Conservation (phyloP, 2,113 vertebrate genomes). For the Lamprotornis superbus region DNA sequence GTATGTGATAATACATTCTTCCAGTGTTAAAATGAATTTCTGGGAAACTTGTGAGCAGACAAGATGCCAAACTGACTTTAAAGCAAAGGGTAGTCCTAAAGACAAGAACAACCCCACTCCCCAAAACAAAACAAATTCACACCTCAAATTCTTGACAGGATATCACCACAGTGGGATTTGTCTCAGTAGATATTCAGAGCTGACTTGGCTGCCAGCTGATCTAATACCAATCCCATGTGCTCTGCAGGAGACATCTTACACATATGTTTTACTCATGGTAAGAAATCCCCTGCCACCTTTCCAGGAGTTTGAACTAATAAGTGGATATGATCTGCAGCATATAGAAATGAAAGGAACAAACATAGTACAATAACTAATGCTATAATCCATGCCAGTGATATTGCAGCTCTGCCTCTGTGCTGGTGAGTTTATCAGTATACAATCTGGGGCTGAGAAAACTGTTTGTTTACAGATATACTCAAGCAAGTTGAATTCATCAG, state of each 20-base stretch:
- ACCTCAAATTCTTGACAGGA: background rate
- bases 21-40: background rate
- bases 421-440: background rate
- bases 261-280: accelerated
- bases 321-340: background rate
- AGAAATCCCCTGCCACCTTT: background rate
- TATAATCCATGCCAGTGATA: background rate
- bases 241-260: background rate
- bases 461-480: background rate
- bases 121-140: background rate
- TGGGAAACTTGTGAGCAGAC: background rate
- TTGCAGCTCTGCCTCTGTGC: background rate
- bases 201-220: background rate
- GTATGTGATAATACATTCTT: background rate
- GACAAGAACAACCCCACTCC: background rate
- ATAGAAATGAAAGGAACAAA: background rate
- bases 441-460: background rate
- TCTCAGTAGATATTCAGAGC: background rate
- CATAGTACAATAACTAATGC: background rate
- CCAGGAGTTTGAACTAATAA: background rate
- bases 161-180: background rate
- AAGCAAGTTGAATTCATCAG: background rate
- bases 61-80: background rate
- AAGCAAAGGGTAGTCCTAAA: background rate
- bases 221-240: background rate